These are phyloP conservation scores for Amazona guildingii DNA, from an alignment of 2,113 vertebrate genomes.

Conservation along the genomic window DNA sequence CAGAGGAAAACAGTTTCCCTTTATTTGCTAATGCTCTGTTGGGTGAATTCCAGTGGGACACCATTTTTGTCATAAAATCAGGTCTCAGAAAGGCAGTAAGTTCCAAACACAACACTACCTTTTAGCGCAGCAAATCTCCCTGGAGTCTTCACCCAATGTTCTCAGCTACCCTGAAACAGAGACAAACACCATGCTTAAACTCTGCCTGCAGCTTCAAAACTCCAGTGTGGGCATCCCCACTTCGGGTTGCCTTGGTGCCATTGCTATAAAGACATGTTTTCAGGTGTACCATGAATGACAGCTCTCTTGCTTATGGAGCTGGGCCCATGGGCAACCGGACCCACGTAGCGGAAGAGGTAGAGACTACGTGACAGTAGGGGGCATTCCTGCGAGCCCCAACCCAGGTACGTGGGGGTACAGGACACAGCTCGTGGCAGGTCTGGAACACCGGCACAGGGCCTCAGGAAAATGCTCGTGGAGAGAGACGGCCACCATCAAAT, in stretches of 20 bases:
- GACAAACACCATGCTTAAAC: background rate
- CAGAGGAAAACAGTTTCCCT: background rate
- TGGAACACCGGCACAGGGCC: background rate
- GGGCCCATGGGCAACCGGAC: fast-evolving
- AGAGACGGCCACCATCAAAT: fast-evolving
- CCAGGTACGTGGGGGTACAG: fast-evolving
- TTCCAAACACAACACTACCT: background rate
- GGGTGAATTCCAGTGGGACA: background rate
- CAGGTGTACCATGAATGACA: fast-evolving
- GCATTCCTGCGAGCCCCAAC: too few relatives aligned
- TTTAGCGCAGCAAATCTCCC: fast-evolving
- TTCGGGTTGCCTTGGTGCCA: fast-evolving
- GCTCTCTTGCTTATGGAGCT: too few relatives aligned
- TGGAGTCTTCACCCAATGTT: fast-evolving
- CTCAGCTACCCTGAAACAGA: background rate
- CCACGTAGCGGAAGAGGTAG: fast-evolving
- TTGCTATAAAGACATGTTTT: background rate
- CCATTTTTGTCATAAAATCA: background rate
- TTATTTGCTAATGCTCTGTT: background rate
- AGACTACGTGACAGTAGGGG: fast-evolving
- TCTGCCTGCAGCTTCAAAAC: background rate
- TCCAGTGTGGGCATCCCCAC: background rate
- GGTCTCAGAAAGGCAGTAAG: background rate
- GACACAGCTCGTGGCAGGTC: too few relatives aligned
- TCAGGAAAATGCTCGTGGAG: fast-evolving